Evolutionary conservation across 1,140 invertebrate species (phyloP), one percentile per base, ranked within the genome.

Genomic region (Drosophila pectinifera): DNA sequence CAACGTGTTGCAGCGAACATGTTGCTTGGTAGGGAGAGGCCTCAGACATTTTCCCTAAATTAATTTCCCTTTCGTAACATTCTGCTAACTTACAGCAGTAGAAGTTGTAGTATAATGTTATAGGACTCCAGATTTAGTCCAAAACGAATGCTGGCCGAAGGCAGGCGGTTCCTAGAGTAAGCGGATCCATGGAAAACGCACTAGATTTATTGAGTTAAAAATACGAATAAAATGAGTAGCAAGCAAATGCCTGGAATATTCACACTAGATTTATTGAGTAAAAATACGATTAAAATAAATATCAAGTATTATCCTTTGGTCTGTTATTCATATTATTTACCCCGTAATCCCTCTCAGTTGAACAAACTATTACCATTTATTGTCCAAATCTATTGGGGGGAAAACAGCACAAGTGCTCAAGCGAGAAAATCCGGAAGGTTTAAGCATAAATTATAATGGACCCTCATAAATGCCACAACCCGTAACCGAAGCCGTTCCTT

Each of bases 381-480:
- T 69, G 42, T 34, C 14, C 1, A 24, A 56, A 28, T 38, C 6
- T 8, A 4, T 5, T 38, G 18, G 18, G 26, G 5, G 1, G n/a
- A 16, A 41, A 48, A 36, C 20, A n/a, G 42, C 16, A 26, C 7
- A 14, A 7, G 43, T 20, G 51, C 16, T 42, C 14, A 46, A 26
- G 31, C 56, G 4, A 55, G 43, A 28, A n/a, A 49, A 49, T 18
- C 26, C 24, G 16, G 26, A 20, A 18, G 53, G 22, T 38, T 61
- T 46, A 62, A 22, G 18, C 42, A 62, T 62, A 72, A 62, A 62
- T 63, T 49, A 62, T 72, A 42, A 48, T 24, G 13, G 49, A 72
- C 56, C 70, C 14, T 72, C 41, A 74, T 62, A 74, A 59, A 59
- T 51, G 54, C 64, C 65, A 53, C 10, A 46, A 39, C 38, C 45